These are phyloP conservation scores for Acromyrmex heyeri DNA, from an alignment of 1,140 invertebrate species.

Conservation along the genomic window DNA sequence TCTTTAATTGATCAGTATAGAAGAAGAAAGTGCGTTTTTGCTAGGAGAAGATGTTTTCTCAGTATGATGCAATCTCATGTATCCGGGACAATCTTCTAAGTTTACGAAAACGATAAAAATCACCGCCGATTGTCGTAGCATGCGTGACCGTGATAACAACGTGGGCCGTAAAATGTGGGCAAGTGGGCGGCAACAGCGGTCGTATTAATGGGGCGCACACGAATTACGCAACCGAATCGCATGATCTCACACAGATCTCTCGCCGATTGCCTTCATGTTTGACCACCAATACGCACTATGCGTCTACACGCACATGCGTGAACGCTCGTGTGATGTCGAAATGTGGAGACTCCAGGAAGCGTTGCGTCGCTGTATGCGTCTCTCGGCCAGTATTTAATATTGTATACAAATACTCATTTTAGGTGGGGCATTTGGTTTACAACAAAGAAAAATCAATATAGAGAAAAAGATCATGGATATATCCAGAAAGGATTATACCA, in stretches of 20 bases:
- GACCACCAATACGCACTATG: background rate
- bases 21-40: background rate
- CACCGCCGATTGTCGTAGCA: background rate
- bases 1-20: background rate
- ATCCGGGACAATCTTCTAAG: background rate
- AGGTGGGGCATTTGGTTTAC: background rate
- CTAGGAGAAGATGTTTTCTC: background rate
- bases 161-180: conserved; percentile 68
- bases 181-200: conserved; percentile 68
- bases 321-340: background rate
- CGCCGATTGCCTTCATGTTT: conserved; percentile 64
- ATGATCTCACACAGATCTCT: conserved; percentile 79
- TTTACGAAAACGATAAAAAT: conserved; percentile 8
- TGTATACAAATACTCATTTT: background rate
- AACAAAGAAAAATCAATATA: background rate
- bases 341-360: conserved; percentile 16
- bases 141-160: conserved; percentile 51
- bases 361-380: conserved; percentile 1
- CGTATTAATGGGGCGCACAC: conserved; percentile 63
- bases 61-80: background rate
- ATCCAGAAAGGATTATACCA: background rate
- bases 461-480: background rate
- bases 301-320: background rate
- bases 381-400: background rate
- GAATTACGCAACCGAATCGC: conserved; percentile 77